Evolutionary conservation across 2,888 invertebrate species (phyloP).

Genomic region (Philhelius pedissequus): DNA sequence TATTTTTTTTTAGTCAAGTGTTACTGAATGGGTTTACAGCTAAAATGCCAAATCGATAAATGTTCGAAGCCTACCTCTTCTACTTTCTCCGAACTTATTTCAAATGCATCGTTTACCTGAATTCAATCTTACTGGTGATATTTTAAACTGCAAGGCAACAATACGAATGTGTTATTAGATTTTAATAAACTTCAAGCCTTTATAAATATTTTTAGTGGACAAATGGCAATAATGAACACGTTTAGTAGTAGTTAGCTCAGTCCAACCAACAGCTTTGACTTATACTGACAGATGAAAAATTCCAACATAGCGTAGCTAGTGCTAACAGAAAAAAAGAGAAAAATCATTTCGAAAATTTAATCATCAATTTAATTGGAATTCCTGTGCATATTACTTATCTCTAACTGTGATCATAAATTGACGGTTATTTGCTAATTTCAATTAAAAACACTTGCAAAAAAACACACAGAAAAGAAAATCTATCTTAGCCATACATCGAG

Average conservation of each 20-base stretch:
- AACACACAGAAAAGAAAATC: neutral
- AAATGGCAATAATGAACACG: neutral
- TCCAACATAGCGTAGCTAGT: too few relatives aligned
- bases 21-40: too few relatives aligned
- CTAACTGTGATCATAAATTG: constrained; percentile 67
- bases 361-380: constrained; percentile 66
- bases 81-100: too few relatives aligned
- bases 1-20: too few relatives aligned
- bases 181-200: neutral
- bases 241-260: neutral
- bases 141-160: too few relatives aligned
- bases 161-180: too few relatives aligned
- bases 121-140: too few relatives aligned
- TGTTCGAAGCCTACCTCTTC: too few relatives aligned
- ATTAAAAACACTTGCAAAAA: constrained; percentile 57
- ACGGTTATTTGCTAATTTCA: constrained; percentile 69
- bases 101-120: too few relatives aligned
- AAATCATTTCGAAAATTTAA: constrained; percentile 57
- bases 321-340: neutral
- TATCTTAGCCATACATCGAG: constrained; percentile 61
- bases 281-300: neutral
- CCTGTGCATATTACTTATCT: constrained; percentile 64
- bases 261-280: neutral
- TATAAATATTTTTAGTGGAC: neutral
- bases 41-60: too few relatives aligned